A percentile compares a stretch with the other conserved stretches of the same genome.
Conservation (phyloP, 2,888 invertebrate species). For the Anaspis maculata region DNA sequence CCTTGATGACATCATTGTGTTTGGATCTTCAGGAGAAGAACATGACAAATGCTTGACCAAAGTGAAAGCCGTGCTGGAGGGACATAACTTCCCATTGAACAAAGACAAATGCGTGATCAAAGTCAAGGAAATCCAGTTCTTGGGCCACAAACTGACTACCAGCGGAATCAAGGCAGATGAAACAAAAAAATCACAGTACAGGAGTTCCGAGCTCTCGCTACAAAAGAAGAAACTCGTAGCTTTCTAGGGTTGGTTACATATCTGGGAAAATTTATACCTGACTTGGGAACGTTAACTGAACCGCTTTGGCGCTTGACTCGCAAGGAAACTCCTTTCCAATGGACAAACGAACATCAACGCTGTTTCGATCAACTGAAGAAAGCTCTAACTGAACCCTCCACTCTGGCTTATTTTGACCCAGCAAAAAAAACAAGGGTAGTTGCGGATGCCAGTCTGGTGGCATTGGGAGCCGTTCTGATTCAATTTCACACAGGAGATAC, state of each 20-base stretch:
- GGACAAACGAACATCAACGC: neutral
- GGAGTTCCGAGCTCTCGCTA: neutral
- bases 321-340: neutral
- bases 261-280: constrained; percentile 1
- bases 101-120: neutral
- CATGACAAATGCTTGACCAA: constrained; percentile 21
- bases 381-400: neutral
- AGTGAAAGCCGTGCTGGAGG: neutral
- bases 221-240: neutral
- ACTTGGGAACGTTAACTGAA: neutral
- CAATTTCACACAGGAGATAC: neutral
- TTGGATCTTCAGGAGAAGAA: constrained; percentile 21
- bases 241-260: constrained; percentile 1
- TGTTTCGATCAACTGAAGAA: neutral
- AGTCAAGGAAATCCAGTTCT: too few species aligned
- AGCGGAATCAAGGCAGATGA: too few species aligned
- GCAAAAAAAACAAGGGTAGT: neutral
- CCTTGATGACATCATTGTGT: constrained; percentile 27
- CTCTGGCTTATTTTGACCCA: neutral
- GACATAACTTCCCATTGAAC: neutral
- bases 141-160: too few species aligned
- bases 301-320: neutral
- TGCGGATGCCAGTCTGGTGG: neutral
- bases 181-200: neutral
- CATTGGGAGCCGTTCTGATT: neutral